Base-by-base conservation (phyloP, 2,888 invertebrate genomes). In the Anthophora plumipes region DNA sequence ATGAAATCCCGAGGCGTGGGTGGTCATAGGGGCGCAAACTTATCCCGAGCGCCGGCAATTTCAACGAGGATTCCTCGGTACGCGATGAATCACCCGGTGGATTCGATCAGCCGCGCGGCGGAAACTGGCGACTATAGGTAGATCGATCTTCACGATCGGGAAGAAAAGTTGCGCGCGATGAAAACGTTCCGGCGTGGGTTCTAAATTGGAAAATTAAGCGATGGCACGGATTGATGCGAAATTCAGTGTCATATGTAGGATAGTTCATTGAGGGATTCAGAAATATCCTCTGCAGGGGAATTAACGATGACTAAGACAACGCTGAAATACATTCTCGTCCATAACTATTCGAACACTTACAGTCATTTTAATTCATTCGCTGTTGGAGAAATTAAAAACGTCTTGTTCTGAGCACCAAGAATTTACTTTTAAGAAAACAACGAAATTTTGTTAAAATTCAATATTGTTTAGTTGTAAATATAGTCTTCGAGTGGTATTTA, bases 31-130 rank as follows among this genome's bases (percentile, higher is more conserved):
- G 66, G 69, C 69, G 80, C 78, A 64, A 72, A 73, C 73, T 77
- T 77, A 70, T 54, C 70, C 63, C 46, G 6, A n/a, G 17, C 69
- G 60, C 48, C 57, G 22, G 55, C 70, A 79, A 77, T 84, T 84
- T 84, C 81, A 61, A 48, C 68, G 76, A 80, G 78, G 71, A 78
- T 79, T 85, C 77, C 85, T 63, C 76, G 76, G 59, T 39, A 14
- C 20, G 57, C 79, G 75, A 89, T 88, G 86, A 88, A 86, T 89
- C 84, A 84, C 80, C 71, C 72, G 12, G 70, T 59, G 31, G 48
- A 73, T 71, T 70, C 76, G 72, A 54, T 72, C 61, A 17, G 11
- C 57, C 48, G 50, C 37, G 57, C 68, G 50, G 61, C 63, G 54
- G 59, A 63, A 63, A 63, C 52, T 31, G 31, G 14, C 14, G 43